These are phyloP conservation scores for Trypoxylon attenuatum DNA, from an alignment of 2,888 invertebrate genomes.

Conservation along the genomic window DNA sequence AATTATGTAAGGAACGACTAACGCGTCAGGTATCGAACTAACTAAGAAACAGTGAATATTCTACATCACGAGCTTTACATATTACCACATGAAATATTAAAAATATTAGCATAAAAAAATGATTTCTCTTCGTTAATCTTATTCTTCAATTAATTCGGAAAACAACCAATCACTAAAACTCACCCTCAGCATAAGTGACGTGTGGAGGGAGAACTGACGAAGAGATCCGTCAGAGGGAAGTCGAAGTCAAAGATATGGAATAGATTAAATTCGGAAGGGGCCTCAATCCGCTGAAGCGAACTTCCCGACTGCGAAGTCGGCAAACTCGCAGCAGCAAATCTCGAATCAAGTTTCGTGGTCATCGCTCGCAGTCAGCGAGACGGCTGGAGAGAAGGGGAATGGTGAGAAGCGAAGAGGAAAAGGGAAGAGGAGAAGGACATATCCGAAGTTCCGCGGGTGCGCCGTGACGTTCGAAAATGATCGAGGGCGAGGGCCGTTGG, in stretches of 20 bases:
- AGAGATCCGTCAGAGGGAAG: no score
- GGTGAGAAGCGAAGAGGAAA: slow-evolving; percentile 8
- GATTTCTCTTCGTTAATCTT: no score
- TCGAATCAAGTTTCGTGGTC: slow-evolving; percentile 24
- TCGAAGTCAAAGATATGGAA: neutral
- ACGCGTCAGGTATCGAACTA: no score
- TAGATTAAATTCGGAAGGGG: neutral
- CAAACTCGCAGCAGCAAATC: neutral
- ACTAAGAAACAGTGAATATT: no score
- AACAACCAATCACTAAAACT: no score
- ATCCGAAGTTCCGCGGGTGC: slow-evolving; percentile 17
- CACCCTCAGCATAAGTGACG: no score
- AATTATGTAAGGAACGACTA: no score
- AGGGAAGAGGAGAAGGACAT: neutral
- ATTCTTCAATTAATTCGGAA: no score
- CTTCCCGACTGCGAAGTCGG: slow-evolving; percentile 1
- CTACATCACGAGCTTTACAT: no score
- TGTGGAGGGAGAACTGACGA: no score
- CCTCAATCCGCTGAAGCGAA: neutral
- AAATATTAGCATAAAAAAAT: no score
- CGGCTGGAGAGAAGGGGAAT: neutral
- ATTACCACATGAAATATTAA: no score
- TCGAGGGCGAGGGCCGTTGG: slow-evolving; percentile 44
- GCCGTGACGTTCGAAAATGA: slow-evolving; percentile 52
- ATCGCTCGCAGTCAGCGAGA: slow-evolving; percentile 14